A percentile compares a stretch with the other conserved stretches of the same genome.
Conservation (phyloP, 2,797 vertebrate genomes). For the Micrastur ruficollis region DNA sequence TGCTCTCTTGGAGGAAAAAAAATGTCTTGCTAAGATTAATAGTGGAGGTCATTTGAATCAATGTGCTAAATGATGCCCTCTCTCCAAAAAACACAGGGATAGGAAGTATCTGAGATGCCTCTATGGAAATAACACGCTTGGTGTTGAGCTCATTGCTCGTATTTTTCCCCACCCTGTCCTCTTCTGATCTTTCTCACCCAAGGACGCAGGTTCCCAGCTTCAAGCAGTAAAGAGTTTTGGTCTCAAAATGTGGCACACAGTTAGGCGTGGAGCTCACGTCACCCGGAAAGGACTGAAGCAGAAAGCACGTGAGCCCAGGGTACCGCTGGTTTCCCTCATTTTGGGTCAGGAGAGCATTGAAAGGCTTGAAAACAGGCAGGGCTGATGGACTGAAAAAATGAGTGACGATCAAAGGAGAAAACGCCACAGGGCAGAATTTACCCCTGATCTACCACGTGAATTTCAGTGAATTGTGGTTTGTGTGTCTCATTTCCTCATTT, state of each 20-base stretch:
- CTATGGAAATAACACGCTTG: not conserved
- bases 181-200: constrained; percentile 20
- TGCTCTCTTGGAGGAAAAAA: not conserved
- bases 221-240: not conserved
- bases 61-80: not conserved
- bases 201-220: not conserved
- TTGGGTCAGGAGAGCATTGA: not conserved
- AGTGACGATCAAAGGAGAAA: not conserved
- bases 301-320: not conserved
- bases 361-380: not conserved
- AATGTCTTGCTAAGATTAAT: constrained; percentile 25
- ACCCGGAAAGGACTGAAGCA: not conserved
- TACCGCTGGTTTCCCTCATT: not conserved
- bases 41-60: constrained; percentile 61
- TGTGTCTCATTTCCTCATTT: not conserved
- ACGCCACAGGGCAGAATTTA: not conserved
- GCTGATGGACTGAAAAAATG: not conserved
- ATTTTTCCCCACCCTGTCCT: constrained; percentile 2
- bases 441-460: not conserved
- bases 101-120: constrained; percentile 26
- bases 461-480: not conserved
- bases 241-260: not conserved
- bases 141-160: constrained; percentile 15
- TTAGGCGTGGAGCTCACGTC: not conserved
- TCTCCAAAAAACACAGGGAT: not conserved